Percentiles rank a stretch among this genome's conserved stretches.
These are phyloP conservation scores for Vicugna pacos DNA, from an alignment of 2,113 vertebrate species.

Conservation along the genomic window DNA sequence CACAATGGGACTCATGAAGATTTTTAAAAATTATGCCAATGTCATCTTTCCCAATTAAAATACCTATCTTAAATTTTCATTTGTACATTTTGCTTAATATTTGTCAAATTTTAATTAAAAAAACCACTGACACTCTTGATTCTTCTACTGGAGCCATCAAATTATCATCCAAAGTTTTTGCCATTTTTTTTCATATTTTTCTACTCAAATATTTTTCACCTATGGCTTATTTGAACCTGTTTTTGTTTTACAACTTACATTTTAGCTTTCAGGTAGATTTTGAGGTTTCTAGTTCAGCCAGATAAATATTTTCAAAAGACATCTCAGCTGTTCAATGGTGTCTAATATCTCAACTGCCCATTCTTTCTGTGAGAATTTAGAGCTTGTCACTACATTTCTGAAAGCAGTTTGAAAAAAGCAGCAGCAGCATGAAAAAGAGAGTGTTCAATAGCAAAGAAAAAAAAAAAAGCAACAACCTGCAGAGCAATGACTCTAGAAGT, in stretches of 20 bases:
- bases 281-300: constrained; percentile 4
- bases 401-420: constrained; percentile 20
- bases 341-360: not conserved
- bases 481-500: constrained; percentile 29
- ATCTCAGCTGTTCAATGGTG: not conserved
- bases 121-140: not conserved
- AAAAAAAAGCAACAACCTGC: not conserved
- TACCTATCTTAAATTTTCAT: not conserved
- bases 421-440: not conserved
- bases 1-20: not conserved
- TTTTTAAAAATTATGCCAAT: not conserved
- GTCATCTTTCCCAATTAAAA: not conserved
- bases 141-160: not conserved
- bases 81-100: not conserved
- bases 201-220: not conserved
- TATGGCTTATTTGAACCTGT: not conserved
- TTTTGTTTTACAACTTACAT: constrained; percentile 15
- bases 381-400: constrained; percentile 33
- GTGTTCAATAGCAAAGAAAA: not conserved
- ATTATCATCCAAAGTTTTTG: not conserved
- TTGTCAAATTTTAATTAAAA: constrained; percentile 26
- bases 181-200: not conserved
- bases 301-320: constrained; percentile 59
- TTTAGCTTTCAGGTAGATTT: constrained; percentile 11
- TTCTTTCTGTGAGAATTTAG: constrained; percentile 17